These are phyloP conservation scores for Drosophila paranaensis DNA, from an alignment of 2,888 invertebrate species.

Conservation along the genomic window DNA sequence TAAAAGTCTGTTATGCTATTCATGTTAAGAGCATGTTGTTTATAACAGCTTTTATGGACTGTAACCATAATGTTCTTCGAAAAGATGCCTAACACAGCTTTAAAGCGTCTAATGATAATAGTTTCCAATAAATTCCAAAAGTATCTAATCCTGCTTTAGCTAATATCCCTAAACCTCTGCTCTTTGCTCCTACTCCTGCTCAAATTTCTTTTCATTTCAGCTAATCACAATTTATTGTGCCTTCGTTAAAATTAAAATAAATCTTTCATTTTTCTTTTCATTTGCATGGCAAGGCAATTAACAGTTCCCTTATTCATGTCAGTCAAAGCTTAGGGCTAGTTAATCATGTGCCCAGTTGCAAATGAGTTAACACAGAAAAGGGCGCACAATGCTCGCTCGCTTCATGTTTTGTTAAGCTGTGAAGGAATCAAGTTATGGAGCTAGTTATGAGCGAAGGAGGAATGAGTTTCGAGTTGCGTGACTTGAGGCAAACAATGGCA, in stretches of 20 bases:
- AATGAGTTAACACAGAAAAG: constrained; percentile 51
- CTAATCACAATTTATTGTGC: constrained; percentile 6
- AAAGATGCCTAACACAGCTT: too few species aligned
- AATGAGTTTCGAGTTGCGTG: constrained; percentile 55
- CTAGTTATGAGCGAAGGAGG: constrained; percentile 53
- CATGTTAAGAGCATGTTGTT: too few species aligned
- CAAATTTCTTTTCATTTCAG: neutral
- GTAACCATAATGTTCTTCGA: neutral
- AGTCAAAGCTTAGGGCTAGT: constrained; percentile 7
- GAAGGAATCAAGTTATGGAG: constrained; percentile 53
- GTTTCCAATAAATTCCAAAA: neutral
- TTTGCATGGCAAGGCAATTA: constrained; percentile 12
- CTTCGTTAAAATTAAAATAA: neutral
- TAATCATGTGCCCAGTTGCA: constrained; percentile 28
- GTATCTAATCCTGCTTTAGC: neutral
- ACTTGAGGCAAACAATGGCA: constrained; percentile 62
- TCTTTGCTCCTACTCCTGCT: neutral
- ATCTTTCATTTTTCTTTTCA: neutral
- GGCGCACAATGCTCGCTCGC: constrained; percentile 34
- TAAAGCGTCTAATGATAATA: neutral
- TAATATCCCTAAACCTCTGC: neutral
- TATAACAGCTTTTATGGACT: neutral
- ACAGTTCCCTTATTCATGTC: neutral
- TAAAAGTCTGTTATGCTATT: neutral
- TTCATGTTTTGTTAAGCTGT: constrained; percentile 46